Percentiles rank a stretch among this genome's conserved stretches.
phyloP scores from a whole-genome alignment of 2,888 invertebrate species.

The Drosophila fulvimacula region DNA sequence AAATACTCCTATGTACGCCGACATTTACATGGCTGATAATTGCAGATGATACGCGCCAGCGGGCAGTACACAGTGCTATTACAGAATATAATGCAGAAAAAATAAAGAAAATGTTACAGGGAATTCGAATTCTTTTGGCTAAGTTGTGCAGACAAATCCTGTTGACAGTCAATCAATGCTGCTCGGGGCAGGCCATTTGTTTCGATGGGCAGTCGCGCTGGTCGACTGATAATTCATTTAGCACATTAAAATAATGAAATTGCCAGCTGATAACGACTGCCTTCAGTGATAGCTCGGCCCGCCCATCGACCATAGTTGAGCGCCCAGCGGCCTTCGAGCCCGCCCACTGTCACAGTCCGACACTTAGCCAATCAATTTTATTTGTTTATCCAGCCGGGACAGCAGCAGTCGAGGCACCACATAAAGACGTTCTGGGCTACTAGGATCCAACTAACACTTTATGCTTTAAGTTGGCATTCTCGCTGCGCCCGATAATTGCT shows the following conservation, averaged over 20 bases:
- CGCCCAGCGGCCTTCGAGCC: background rate
- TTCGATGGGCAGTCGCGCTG: conserved; percentile 35
- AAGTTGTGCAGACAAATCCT: background rate
- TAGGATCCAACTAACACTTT: conserved; percentile 15
- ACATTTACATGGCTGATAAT: conserved; percentile 18
- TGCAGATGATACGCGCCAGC: conserved; percentile 79
- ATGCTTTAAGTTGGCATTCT: conserved; percentile 56
- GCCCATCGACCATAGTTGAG: background rate
- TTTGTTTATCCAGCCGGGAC: conserved; percentile 52
- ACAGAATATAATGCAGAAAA: conserved; percentile 66
- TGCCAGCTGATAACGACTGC: conserved; percentile 66
- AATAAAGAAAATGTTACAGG: conserved; percentile 30
- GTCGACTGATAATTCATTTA: conserved; percentile 64
- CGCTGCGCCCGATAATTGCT: conserved; percentile 54
- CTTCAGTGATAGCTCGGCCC: conserved; percentile 37
- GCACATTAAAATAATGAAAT: conserved; percentile 75
- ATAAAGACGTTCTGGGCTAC: conserved; percentile 38
- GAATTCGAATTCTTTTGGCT: background rate
- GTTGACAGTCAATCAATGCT: conserved; percentile 39
- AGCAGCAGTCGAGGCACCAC: conserved; percentile 7
- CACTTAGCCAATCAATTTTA: conserved; percentile 73
- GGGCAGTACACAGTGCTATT: conserved; percentile 80
- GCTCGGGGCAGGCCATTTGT: conserved; percentile 35
- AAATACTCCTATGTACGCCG: background rate
- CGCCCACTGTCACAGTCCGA: conserved; percentile 42